Evolutionary conservation across 2,113 vertebrate genomes (phyloP).

Genomic region (Acanthisitta chloris): DNA sequence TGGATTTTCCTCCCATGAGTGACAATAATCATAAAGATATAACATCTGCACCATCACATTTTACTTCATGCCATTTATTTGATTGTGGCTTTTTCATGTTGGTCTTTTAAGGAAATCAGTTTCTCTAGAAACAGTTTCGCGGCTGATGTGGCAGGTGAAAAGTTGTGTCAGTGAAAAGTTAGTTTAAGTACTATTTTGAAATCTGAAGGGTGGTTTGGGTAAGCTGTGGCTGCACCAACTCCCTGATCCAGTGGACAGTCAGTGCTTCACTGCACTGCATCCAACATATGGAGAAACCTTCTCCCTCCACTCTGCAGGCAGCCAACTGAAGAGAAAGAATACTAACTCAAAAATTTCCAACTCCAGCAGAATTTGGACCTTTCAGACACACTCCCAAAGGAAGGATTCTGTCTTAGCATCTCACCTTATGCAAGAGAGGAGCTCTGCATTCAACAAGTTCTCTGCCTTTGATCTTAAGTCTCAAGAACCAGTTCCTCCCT

Average conservation of each 20-base stretch:
- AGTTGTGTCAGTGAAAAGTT: not conserved
- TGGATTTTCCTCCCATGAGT: not conserved
- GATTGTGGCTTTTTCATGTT: not conserved
- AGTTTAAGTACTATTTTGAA: not conserved
- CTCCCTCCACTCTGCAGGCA: not conserved
- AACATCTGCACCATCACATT: not conserved
- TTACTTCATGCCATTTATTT: conserved; percentile 1
- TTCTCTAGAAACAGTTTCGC: not conserved
- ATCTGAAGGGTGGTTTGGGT: not conserved
- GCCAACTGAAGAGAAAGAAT: not conserved
- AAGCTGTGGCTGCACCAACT: not conserved
- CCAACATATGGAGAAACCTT: not conserved
- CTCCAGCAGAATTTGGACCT: not conserved
- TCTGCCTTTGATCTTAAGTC: not conserved
- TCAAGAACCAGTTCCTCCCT: not conserved
- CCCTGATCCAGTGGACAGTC: not conserved
- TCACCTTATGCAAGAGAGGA: not conserved
- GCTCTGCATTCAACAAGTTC: not conserved
- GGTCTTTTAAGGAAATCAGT: not conserved
- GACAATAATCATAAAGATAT: not conserved
- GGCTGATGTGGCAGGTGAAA: not conserved
- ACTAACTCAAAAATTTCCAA: not conserved
- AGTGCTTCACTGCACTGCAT: not conserved
- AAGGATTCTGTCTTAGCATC: not conserved
- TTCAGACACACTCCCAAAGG: not conserved